phyloP scores from a whole-genome alignment of 2,797 vertebrate species.

The Enteromius mattozi region DNA sequence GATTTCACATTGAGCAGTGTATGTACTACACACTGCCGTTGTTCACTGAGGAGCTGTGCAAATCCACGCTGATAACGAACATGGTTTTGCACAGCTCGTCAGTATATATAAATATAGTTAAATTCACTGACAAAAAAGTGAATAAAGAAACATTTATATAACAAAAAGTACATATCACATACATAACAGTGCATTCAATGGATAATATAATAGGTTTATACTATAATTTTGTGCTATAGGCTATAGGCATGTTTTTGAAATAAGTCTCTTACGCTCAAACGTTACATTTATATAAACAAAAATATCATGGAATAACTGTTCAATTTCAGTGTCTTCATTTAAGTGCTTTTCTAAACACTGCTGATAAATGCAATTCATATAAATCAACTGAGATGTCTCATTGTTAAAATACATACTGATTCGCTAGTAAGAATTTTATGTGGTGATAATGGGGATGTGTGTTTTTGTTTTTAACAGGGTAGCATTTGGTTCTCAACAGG shows the following conservation, averaged over 20 bases:
- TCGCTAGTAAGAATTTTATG: not conserved
- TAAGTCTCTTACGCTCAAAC: not conserved
- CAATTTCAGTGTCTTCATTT: not conserved
- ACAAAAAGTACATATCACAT: not conserved
- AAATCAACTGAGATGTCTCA: not conserved
- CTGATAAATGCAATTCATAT: not conserved
- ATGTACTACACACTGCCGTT: too few species aligned
- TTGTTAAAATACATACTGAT: not conserved
- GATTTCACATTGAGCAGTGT: too few species aligned
- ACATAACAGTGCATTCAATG: not conserved
- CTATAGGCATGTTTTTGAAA: not conserved
- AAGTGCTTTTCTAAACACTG: not conserved
- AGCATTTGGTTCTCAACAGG: conserved; percentile 59
- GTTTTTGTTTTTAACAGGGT: conserved; percentile 17
- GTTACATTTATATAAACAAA: not conserved
- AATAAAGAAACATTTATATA: not conserved
- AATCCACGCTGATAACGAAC: too few species aligned
- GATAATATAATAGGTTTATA: not conserved
- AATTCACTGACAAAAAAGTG: not conserved
- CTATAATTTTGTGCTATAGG: not conserved
- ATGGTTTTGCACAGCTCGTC: too few species aligned
- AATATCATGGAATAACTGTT: not conserved
- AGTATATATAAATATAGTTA: too few species aligned
- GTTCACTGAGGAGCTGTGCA: too few species aligned
- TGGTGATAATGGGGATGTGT: too few species aligned